phyloP scores from a whole-genome alignment of 2,888 invertebrate species.

The Cerceris rybyensis region DNA sequence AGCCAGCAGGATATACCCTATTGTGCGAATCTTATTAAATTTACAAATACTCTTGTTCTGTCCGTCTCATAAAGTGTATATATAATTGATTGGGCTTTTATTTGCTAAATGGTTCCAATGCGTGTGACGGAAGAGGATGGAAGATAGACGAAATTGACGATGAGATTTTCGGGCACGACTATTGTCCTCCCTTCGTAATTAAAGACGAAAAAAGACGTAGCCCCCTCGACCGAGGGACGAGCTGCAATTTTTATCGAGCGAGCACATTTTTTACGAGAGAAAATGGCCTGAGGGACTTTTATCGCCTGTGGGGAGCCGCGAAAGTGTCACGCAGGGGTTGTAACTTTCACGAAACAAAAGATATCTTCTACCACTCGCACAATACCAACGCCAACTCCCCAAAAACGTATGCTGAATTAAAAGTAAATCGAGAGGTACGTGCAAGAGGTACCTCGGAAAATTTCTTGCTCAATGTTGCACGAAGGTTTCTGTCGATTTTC shows the following conservation, averaged over 20 bases:
- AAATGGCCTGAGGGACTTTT: conserved; percentile 6
- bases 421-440: background rate
- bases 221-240: background rate
- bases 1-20: too few species aligned
- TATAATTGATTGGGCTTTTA: too few species aligned
- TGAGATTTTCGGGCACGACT: background rate
- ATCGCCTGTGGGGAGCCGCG: background rate
- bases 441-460: too few species aligned
- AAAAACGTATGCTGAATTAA: background rate
- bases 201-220: background rate
- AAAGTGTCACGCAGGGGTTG: conserved; percentile 4
- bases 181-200: background rate
- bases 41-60: too few species aligned
- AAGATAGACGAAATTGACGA: too few species aligned
- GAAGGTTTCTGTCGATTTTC: too few species aligned
- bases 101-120: too few species aligned
- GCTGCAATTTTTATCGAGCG: conserved; percentile 23
- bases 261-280: conserved; percentile 1
- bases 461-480: too few species aligned
- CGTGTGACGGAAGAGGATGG: too few species aligned
- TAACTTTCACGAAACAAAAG: conserved; percentile 4
- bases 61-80: too few species aligned
- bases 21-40: too few species aligned
- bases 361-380: background rate
- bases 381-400: background rate